A percentile compares a stretch with the other conserved stretches of the same genome.
Evolutionary conservation across 2,888 invertebrate species (phyloP).

Genomic region (Orchestes rusci): DNA sequence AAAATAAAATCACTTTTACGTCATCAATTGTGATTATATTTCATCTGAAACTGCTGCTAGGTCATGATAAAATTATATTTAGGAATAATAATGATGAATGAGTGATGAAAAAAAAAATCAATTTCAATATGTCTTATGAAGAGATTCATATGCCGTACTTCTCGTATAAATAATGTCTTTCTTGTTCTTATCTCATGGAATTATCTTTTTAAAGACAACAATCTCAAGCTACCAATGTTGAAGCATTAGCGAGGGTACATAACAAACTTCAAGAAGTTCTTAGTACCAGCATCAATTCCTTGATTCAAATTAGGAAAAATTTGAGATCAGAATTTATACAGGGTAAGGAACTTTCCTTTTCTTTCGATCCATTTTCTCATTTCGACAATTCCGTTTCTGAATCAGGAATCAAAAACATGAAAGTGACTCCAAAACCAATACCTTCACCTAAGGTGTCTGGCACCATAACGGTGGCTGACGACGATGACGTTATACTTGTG

Average conservation of each 20-base stretch:
- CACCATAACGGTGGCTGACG: constrained; percentile 28
- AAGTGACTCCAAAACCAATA: constrained; percentile 43
- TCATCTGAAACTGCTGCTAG: no score
- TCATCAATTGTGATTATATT: no score
- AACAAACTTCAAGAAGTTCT: constrained; percentile 50
- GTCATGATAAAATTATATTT: no score
- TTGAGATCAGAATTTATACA: constrained; percentile 50
- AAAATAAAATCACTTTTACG: no score
- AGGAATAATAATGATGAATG: no score
- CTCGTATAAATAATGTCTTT: no score
- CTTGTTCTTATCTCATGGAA: no score
- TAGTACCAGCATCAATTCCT: constrained; percentile 49
- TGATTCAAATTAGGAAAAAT: constrained; percentile 51
- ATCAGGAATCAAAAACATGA: constrained; percentile 37
- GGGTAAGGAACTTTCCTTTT: no score
- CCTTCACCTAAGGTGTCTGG: constrained; percentile 4
- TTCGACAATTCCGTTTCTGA: background rate
- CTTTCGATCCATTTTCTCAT: background rate
- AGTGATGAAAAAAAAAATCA: no score
- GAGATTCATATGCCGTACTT: no score
- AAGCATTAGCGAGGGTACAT: constrained; percentile 50
- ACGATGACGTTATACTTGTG: constrained; percentile 48
- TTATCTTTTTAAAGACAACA: constrained; percentile 39
- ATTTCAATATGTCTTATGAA: no score
- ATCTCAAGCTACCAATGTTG: constrained; percentile 45